Percentiles rank a stretch among this genome's conserved stretches.
Evolutionary conservation across 2,113 vertebrate genomes (phyloP).

Genomic region (Tapirus terrestris): DNA sequence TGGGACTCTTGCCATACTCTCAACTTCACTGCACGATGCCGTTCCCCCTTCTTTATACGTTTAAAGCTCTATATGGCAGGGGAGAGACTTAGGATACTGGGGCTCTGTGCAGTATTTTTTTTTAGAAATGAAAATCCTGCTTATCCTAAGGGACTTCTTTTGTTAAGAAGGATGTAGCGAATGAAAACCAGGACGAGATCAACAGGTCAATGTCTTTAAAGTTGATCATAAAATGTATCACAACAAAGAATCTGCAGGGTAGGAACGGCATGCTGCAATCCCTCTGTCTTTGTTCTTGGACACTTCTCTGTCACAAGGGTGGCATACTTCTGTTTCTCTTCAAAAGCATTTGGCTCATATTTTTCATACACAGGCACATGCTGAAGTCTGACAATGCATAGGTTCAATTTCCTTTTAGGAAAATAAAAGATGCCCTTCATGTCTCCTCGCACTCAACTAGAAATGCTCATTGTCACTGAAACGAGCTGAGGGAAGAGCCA

Average conservation of each 20-base stretch:
- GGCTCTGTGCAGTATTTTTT: not conserved
- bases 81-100: constrained; percentile 46
- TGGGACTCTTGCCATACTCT: constrained; percentile 56
- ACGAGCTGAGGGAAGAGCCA: constrained; percentile 71
- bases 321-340: constrained; percentile 78
- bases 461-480: constrained; percentile 77
- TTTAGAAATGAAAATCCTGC: constrained; percentile 63
- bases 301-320: constrained; percentile 71
- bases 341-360: constrained; percentile 67
- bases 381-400: constrained; percentile 68
- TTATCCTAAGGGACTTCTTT: constrained; percentile 74
- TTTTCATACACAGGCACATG: constrained; percentile 58
- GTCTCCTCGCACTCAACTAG: constrained; percentile 70
- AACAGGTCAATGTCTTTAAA: constrained; percentile 78
- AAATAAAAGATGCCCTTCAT: constrained; percentile 61
- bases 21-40: constrained; percentile 27
- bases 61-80: constrained; percentile 45
- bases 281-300: constrained; percentile 70
- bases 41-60: constrained; percentile 51
- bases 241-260: constrained; percentile 62
- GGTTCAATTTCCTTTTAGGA: constrained; percentile 70
- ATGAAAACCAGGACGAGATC: constrained; percentile 79
- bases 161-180: constrained; percentile 70
- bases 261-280: constrained; percentile 61
- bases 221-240: constrained; percentile 75